These are phyloP conservation scores for Sebastes iracundus DNA, from an alignment of 2,797 vertebrate genomes.

Conservation along the genomic window DNA sequence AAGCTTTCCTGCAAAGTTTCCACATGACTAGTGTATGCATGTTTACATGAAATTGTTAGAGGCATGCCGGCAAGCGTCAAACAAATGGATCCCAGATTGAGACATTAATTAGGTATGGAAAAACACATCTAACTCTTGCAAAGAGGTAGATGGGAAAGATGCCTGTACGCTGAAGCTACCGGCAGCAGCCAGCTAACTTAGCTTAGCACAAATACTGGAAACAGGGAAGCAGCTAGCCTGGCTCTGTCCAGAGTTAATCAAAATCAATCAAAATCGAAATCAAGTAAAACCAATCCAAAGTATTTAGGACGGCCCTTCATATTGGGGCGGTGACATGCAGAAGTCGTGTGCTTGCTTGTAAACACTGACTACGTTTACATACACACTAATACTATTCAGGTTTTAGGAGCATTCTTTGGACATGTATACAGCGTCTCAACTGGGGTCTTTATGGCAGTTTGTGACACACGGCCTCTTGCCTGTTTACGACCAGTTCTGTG, in stretches of 20 bases:
- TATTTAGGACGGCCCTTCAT: not conserved
- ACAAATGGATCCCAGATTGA: not conserved
- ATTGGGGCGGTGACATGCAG: not conserved
- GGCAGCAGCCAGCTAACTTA: not conserved
- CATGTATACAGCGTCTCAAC: no score
- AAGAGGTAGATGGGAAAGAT: no score
- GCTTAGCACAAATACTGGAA: not conserved
- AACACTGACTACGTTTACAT: not conserved
- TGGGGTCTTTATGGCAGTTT: no score
- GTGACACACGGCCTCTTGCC: no score
- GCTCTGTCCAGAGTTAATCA: not conserved
- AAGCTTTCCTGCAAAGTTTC: slow-evolving; percentile 3
- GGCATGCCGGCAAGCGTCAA: not conserved
- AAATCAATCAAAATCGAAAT: no score
- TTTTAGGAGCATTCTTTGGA: no score
- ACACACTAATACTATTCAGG: no score
- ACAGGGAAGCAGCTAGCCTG: not conserved
- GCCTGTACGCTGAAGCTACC: no score
- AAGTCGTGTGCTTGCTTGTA: no score
- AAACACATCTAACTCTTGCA: not conserved
- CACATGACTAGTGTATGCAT: not conserved
- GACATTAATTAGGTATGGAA: not conserved
- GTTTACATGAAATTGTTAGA: not conserved
- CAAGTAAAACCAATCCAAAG: not conserved
- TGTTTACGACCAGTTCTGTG: no score